phyloP scores from a whole-genome alignment of 30 jellyfish, hydroid and myxozoan species.

The Clytia hemisphaerica region DNA sequence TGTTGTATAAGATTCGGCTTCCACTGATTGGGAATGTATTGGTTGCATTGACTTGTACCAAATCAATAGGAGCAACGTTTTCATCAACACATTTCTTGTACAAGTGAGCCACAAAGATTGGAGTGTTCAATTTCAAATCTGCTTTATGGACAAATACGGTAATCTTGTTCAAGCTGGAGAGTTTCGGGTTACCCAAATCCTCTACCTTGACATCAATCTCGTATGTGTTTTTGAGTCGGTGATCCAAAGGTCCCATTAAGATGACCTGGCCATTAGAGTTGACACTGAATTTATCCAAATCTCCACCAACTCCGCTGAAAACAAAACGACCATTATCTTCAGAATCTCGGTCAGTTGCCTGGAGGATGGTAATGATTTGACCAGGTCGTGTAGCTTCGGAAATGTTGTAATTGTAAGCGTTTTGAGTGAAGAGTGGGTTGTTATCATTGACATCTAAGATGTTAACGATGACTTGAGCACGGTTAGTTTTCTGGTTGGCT shows the following conservation, averaged over 20 bases:
- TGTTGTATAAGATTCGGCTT: constrained; percentile 13
- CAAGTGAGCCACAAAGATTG: constrained; percentile 10
- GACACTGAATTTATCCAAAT: constrained; percentile 29
- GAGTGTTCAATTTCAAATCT: constrained; percentile 17
- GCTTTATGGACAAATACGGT: constrained; percentile 21
- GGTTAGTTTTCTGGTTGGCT: constrained; percentile 15
- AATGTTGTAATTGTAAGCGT: constrained; percentile 10
- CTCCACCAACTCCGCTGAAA: constrained; percentile 37
- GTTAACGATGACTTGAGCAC: constrained; percentile 39
- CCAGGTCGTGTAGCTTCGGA: constrained; percentile 57
- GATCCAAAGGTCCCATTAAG: constrained; percentile 25
- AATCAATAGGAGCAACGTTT: not conserved
- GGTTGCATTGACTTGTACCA: constrained; percentile 40
- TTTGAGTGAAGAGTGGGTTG: constrained; percentile 25
- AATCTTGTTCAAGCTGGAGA: constrained; percentile 4
- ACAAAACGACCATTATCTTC: constrained; percentile 26
- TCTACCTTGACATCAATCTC: constrained; percentile 5
- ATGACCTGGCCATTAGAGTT: constrained; percentile 32
- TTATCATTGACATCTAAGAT: constrained; percentile 51
- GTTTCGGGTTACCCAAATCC: constrained; percentile 43
- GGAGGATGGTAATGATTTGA: constrained; percentile 7
- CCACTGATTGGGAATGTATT: constrained; percentile 25
- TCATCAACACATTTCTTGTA: constrained; percentile 45
- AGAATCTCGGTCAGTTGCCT: constrained; percentile 48
- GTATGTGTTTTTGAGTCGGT: not conserved